These are phyloP conservation scores for Anarrhichthys ocellatus DNA, from an alignment of 2,113 vertebrate species.

Conservation along the genomic window DNA sequence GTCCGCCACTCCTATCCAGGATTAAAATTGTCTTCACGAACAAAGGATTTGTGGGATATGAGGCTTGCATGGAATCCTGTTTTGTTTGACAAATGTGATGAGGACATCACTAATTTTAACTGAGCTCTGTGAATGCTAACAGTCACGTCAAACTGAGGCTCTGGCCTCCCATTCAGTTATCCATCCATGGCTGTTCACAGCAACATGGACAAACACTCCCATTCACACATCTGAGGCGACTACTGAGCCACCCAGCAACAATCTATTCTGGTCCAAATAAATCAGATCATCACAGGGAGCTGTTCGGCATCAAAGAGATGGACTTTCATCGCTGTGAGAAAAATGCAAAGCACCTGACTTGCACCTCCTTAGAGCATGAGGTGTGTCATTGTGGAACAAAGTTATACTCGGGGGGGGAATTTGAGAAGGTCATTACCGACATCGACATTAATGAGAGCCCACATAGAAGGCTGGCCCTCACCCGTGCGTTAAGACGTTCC, in stretches of 20 bases:
- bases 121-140: neutral
- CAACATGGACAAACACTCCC: constrained; percentile 1
- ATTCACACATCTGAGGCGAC: constrained; percentile 21
- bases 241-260: constrained; percentile 28
- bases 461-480: constrained; percentile 35
- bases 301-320: neutral
- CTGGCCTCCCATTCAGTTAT: neutral
- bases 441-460: constrained; percentile 64
- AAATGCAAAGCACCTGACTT: neutral
- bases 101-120: neutral
- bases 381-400: constrained; percentile 8
- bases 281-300: constrained; percentile 20
- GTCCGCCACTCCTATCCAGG: neutral
- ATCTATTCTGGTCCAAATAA: constrained; percentile 34
- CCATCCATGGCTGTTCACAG: neutral
- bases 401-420: neutral
- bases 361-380: neutral
- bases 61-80: neutral
- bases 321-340: neutral
- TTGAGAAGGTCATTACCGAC: constrained; percentile 62
- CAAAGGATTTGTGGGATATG: neutral
- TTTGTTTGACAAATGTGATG: neutral
- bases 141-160: neutral
- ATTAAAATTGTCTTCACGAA: neutral
- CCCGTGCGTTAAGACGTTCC: constrained; percentile 35